Conservation (phyloP, 2,113 vertebrate species). For the Muntiacus reevesi region DNA sequence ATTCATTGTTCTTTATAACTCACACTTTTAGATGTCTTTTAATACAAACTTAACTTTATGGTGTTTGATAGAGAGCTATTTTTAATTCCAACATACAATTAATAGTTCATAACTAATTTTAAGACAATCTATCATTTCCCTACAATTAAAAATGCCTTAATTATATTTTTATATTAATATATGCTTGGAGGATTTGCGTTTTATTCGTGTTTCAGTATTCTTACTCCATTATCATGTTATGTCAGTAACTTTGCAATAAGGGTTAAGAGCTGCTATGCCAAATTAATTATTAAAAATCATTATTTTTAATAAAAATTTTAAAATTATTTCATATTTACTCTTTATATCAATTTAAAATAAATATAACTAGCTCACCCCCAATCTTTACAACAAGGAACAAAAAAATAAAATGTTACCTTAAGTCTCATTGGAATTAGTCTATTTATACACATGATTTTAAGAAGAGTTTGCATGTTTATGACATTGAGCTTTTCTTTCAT, state of each 20-base stretch:
- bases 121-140: not conserved
- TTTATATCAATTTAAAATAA: not conserved
- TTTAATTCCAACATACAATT: not conserved
- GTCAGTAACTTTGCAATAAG: not conserved
- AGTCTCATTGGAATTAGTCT: not conserved
- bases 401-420: not conserved
- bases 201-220: not conserved
- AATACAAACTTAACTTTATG: not conserved
- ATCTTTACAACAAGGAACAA: not conserved
- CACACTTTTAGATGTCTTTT: not conserved
- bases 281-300: not conserved
- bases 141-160: not conserved
- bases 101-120: not conserved
- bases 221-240: not conserved
- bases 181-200: not conserved
- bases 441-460: not conserved
- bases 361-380: not conserved
- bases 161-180: not conserved
- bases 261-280: not conserved
- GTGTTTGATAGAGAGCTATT: not conserved
- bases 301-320: not conserved
- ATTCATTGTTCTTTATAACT: not conserved
- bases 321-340: not conserved
- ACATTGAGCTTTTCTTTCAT: not conserved
- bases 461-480: not conserved